Percentiles rank a stretch among this genome's conserved stretches.
Conservation (phyloP, 64 coral and sea anemone species). For the Pocillopora verrucosa region DNA sequence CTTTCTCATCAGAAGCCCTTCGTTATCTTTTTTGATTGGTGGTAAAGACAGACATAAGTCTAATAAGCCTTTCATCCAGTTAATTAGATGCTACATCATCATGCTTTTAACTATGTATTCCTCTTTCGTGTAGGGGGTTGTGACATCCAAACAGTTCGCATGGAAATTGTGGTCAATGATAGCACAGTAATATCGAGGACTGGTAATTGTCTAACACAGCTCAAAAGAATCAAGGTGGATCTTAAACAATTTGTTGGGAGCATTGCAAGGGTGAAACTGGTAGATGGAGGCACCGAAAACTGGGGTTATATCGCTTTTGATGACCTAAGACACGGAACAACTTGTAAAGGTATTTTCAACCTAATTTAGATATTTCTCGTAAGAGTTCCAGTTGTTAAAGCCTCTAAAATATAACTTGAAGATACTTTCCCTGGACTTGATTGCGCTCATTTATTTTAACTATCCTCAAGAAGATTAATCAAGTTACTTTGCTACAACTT, state of each 20-base stretch:
- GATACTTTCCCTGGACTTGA: too few relatives aligned
- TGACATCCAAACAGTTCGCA: neutral
- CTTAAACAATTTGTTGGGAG: neutral
- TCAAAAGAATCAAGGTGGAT: conserved; percentile 24
- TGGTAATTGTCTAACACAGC: conserved; percentile 8
- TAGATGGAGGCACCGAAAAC: conserved; percentile 7
- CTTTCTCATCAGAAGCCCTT: conserved; percentile 40
- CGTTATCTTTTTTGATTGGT: conserved; percentile 53
- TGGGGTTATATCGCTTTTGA: conserved; percentile 56
- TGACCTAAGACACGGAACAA: conserved; percentile 14
- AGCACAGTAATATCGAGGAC: neutral
- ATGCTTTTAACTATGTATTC: neutral
- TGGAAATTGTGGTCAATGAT: conserved; percentile 46
- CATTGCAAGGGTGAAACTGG: conserved; percentile 31
- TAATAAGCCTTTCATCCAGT: too few relatives aligned
- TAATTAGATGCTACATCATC: too few relatives aligned
- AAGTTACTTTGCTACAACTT: neutral
- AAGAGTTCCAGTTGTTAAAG: neutral
- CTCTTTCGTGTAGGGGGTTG: conserved; percentile 38
- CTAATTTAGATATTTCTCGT: neutral
- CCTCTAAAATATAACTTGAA: neutral
- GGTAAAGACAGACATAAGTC: neutral
- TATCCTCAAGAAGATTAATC: neutral
- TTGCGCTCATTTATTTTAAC: too few relatives aligned
- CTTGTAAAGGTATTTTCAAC: conserved; percentile 42